Evolutionary conservation across 2,113 vertebrate genomes (phyloP).

Genomic region (Mionectes macconnelli): DNA sequence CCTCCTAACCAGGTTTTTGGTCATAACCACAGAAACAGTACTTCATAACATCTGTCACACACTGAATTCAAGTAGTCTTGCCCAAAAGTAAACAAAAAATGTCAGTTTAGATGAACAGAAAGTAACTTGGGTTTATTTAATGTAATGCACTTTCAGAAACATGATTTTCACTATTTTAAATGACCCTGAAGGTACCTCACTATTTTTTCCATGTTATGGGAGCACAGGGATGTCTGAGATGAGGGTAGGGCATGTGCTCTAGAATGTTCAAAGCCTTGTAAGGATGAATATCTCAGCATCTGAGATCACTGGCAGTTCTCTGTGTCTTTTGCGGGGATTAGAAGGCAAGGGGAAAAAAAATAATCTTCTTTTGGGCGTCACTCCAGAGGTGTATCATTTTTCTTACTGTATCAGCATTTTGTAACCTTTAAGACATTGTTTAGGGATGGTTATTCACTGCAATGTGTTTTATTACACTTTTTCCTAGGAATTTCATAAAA

Average conservation of each 20-base stretch:
- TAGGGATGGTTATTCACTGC: background rate
- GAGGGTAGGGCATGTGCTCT: background rate
- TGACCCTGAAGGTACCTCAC: background rate
- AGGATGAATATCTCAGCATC: background rate
- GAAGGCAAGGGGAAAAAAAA: background rate
- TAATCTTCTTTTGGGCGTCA: background rate
- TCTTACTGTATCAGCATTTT: background rate
- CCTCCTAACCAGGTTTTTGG: background rate
- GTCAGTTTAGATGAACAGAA: background rate
- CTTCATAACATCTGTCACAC: background rate
- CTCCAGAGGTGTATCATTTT: background rate
- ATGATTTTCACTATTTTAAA: background rate
- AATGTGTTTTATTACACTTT: background rate
- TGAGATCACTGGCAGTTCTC: background rate
- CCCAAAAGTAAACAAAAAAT: background rate
- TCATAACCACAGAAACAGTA: background rate
- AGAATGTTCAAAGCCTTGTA: background rate
- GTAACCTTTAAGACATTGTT: background rate
- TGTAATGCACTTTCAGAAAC: fast-evolving
- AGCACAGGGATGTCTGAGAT: background rate
- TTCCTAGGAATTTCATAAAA: background rate
- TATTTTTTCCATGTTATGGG: background rate
- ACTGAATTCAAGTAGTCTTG: background rate
- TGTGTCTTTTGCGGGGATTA: background rate
- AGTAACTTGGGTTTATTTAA: background rate